Base-by-base conservation (phyloP, 2,113 vertebrate species). In the Ibidorhyncha struthersii region DNA sequence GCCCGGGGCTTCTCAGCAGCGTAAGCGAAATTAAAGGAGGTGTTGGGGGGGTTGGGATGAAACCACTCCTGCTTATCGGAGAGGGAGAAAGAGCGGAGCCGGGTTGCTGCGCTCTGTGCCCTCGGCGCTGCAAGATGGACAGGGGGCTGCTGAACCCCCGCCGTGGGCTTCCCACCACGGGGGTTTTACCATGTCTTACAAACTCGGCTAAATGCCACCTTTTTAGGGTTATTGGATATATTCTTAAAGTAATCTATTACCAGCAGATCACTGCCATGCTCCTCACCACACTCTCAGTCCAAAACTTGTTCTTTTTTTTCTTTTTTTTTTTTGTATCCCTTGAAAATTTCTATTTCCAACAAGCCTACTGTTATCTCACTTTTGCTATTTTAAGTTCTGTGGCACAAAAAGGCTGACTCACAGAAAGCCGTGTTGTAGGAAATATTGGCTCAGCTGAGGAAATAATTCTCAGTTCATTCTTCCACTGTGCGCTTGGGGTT, bases 391-490 rank as follows among this genome's bases (percentile, higher is more conserved):
- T 97, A 96, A 95, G 96, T 96, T 79, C 83, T 1, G 58, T 97
- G 89, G 91, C 97, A 97, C 93, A 95, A 96, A 96, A 97, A 97
- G 95, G 95, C 93, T 96, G 94, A 98, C 93, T 97, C 95, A 97
- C 29, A 94, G 86, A 93, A 96, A 95, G 67, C 74, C 12, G 20
- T 67, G 86, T 78, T 94, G 90, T 96, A 96, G 96, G 94, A 97
- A 97, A 97, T 94, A 96, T 26, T 88, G 93, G 88, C 90, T 96
- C 91, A 83, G 85, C 86, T 36, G 90, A 93, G 97, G 93, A 96
- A 97, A 97, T 91, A 87, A 97, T 91, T 94, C 93, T 84, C 92
- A 66, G 86, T 70, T 96, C 93, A 70, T 85, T 96, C 84, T 93
- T 91, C 78, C 50, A 95, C 86, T 8, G 4, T 77, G 63, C 72